A percentile compares a stretch with the other conserved stretches of the same genome.
phyloP scores from a whole-genome alignment of 2,113 vertebrate species.

The Diphyllodes magnificus region DNA sequence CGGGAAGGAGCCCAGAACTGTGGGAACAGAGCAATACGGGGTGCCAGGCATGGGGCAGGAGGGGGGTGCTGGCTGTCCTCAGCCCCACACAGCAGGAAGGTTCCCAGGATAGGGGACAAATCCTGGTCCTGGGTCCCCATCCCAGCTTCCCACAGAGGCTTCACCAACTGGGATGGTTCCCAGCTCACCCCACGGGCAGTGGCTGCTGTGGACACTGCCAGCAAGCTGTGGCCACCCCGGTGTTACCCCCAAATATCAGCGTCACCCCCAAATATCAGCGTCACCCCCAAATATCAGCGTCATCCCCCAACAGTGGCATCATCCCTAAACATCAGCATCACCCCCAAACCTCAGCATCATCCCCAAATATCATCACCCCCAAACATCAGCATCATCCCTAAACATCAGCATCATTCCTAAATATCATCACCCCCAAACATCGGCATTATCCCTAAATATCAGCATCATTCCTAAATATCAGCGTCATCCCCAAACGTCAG shows the following conservation, averaged over 20 bases:
- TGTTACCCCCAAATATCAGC: not conserved
- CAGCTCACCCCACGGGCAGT: accelerated
- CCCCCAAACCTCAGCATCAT: accelerated
- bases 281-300: accelerated
- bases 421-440: no score
- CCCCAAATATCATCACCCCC: not conserved
- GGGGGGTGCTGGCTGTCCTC: not conserved
- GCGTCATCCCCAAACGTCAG: no score
- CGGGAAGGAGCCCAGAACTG: accelerated
- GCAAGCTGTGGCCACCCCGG: accelerated
- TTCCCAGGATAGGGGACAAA: accelerated
- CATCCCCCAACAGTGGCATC: accelerated
- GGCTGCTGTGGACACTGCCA: accelerated
- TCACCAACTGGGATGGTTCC: accelerated
- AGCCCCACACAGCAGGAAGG: accelerated
- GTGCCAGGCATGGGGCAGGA: accelerated
- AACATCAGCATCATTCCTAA: no score
- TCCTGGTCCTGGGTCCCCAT: not conserved
- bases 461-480: no score
- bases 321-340: accelerated
- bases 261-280: no score
- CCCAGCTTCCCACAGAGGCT: not conserved
- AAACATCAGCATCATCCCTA: not conserved
- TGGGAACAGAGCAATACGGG: accelerated
- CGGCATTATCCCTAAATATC: no score